phyloP scores from a whole-genome alignment of 2,888 invertebrate genomes.

The Ornithoptera alexandrae region DNA sequence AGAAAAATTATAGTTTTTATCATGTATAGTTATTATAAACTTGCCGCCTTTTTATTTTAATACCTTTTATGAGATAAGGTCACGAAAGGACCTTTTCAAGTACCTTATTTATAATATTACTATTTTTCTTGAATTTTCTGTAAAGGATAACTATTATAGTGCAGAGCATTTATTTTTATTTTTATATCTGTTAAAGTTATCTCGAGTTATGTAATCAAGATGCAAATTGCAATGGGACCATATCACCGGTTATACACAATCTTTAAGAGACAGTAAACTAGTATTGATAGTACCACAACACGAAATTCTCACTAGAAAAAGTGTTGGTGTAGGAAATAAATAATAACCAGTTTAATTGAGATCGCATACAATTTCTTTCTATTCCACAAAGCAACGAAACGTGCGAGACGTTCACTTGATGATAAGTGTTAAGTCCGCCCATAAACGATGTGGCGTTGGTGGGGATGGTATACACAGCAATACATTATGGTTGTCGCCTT shows the following conservation, averaged over 20 bases:
- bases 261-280: background rate
- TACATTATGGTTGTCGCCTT: too few relatives aligned
- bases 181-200: background rate
- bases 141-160: background rate
- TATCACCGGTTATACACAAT: background rate
- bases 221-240: background rate
- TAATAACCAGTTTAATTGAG: too few relatives aligned
- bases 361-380: too few relatives aligned
- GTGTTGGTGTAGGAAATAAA: too few relatives aligned
- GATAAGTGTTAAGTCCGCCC: too few relatives aligned
- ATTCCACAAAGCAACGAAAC: too few relatives aligned
- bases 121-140: background rate
- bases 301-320: too few relatives aligned
- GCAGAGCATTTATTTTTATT: background rate
- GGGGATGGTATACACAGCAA: too few relatives aligned
- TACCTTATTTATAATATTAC: background rate
- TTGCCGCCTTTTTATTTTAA: background rate
- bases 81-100: background rate
- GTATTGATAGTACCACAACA: too few relatives aligned
- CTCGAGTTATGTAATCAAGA: background rate
- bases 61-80: background rate
- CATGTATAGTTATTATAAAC: background rate
- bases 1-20: background rate
- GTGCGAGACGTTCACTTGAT: too few relatives aligned
- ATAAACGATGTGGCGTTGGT: too few relatives aligned